Percentiles rank a stretch among this genome's conserved stretches.
phyloP scores from a whole-genome alignment of 2,113 vertebrate genomes.

The Romanogobio albipinnatus region DNA sequence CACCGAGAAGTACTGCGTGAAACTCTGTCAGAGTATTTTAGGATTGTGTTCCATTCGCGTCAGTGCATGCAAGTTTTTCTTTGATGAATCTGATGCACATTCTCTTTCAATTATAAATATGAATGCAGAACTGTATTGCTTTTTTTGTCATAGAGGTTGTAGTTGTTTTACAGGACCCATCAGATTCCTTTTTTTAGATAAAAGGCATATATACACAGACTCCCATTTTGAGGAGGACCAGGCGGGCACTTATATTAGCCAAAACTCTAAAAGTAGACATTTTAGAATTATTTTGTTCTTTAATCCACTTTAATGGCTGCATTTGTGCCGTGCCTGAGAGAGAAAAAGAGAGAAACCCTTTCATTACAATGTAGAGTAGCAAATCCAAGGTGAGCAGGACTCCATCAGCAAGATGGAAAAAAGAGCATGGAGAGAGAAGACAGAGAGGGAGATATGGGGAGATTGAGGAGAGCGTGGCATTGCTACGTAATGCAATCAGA shows the following conservation, averaged over 20 bases:
- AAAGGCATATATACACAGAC: slow-evolving; percentile 32
- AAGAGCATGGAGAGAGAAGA: slow-evolving; percentile 32
- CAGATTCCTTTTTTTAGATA: slow-evolving; percentile 33
- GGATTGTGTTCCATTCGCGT: background rate
- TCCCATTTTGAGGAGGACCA: slow-evolving; percentile 32
- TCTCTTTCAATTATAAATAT: slow-evolving; percentile 25
- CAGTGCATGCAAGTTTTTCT: background rate
- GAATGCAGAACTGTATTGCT: slow-evolving; percentile 17
- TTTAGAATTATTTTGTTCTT: slow-evolving; percentile 72
- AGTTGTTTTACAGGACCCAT: slow-evolving; percentile 12
- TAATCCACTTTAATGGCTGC: slow-evolving; percentile 76
- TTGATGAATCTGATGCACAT: slow-evolving; percentile 25
- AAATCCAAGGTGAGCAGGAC: slow-evolving; percentile 49
- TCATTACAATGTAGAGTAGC: slow-evolving; percentile 71
- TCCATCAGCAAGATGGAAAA: slow-evolving; percentile 51
- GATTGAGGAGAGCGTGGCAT: slow-evolving; percentile 51
- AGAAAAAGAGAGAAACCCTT: slow-evolving; percentile 54
- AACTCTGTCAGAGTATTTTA: background rate
- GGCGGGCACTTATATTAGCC: slow-evolving; percentile 37
- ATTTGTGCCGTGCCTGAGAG: slow-evolving; percentile 65
- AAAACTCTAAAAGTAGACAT: slow-evolving; percentile 27
- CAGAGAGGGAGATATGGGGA: slow-evolving; percentile 47
- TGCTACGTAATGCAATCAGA: slow-evolving; percentile 58
- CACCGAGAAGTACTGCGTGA: background rate
- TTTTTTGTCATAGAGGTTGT: slow-evolving; percentile 25